Base-by-base conservation (phyloP, 2,888 invertebrate species). In the Tanytarsus gracilentus region DNA sequence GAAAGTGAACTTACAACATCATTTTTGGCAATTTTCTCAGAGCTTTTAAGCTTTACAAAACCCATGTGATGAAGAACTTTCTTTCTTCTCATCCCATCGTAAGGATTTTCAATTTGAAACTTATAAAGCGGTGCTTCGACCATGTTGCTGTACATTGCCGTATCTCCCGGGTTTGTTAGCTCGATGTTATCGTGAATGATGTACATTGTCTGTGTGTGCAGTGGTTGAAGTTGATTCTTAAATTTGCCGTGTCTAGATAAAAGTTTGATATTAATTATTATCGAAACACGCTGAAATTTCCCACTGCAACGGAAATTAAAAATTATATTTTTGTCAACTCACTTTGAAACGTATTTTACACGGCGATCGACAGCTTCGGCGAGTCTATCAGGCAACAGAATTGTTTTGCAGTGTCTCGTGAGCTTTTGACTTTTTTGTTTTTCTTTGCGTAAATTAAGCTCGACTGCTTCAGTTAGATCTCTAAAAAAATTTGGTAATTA, bases 161-260 rank as follows among this genome's bases (percentile, higher is more conserved):
- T 77, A 64, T 84, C 82, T 39, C 79, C 78, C 0, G 82, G 78
- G 58, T 84, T 80, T 36, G 80, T 78, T 8, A 88, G 81, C 66
- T 86, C 85, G 29, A 88, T 79, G 62, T 85, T 86, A 66, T 88
- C 84, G 65, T 86, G 83, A 7, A 86, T 78, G 26, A 86, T 77
- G 66, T 79, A 86, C 52, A 86, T 77, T 40, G 85, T 76, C 39
- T 82, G 80, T 0, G 81, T 76, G 36, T 80, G 78, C 16, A 88
- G 68, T 0, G 83, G 78, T 67, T 84, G 81, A 0, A 71, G 62
- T 26, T 62, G 51, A 25, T 68, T 60, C 62, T 75, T 76, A 16
- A 67, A 69, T 2, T 71, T 68, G 0, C 76, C 77, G 63, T 76
- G 75, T 1, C 72, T 70, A 5, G 6, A 63, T 61, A 18, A n/a